Evolutionary conservation across 2,888 invertebrate genomes (phyloP), one percentile per base, ranked within the genome.

Genomic region (Octodonta nipae): DNA sequence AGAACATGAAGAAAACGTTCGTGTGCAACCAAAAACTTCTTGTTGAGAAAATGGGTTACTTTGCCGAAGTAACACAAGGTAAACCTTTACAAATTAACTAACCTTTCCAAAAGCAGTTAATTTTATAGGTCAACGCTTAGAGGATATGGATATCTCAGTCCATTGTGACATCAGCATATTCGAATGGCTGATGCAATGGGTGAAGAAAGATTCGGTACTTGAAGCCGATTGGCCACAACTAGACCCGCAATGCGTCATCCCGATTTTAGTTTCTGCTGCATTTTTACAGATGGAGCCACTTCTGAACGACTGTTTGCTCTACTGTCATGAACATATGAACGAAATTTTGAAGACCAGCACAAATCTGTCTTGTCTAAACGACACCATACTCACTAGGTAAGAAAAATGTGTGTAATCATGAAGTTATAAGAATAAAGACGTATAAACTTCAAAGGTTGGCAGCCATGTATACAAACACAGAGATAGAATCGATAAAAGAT

Each of bases 131-230:
- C 55, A 56, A 43, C 47, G 46, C 30, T 38, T 56, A 25, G 54
- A 56, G 47, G 55, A 55, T 32, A 56, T 55, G 75, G 92, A 93
- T 52, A 93, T 95, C 45, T 91, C 91, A 0, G 93, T 95, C 1
- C 93, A 93, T 56, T 95, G 93, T 56, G 93, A 95, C 62, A 82
- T 95, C 35, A 73, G 83, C 56, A 89, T 93, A 39, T 95, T 95
- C 60, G 92, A 92, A 50, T 93, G 92, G 91, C 65, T 95, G 32
- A 89, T 93, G 83, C 76, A 79, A 42, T 93, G 92, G 87, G 85
- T 92, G n/a, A 88, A 89, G 58, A 71, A 75, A 15, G 81, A 81
- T 46, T 63, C 70, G 1, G 67, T 73, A 2, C 63, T 73, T 36
- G 70, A 74, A 35, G 74, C 73, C 0, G 74, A 74, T 43, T 73